A percentile compares a stretch with the other conserved stretches of the same genome.
Evolutionary conservation across 2,888 invertebrate genomes (phyloP).

Genomic region (Philaethria dido): DNA sequence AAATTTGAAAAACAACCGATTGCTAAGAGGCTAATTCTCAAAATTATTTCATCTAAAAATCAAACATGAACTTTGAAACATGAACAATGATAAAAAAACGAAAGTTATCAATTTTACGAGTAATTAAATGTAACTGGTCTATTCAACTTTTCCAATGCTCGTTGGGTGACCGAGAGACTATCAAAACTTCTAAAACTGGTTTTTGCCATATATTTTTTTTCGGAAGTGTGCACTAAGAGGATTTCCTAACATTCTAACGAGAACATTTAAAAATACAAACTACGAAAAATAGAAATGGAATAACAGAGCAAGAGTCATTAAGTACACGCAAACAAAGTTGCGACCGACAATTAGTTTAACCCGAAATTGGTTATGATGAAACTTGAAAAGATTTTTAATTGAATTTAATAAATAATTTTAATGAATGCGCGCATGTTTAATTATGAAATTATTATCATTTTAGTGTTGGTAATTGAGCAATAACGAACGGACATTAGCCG

Average conservation of each 20-base stretch:
- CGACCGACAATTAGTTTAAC: neutral
- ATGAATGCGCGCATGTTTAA: slow-evolving; percentile 9
- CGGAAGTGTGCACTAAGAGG: too few species aligned
- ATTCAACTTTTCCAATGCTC: too few species aligned
- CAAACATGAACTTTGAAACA: neutral
- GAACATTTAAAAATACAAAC: neutral
- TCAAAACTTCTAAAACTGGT: too few species aligned
- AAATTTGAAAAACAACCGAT: neutral
- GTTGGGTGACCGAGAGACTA: too few species aligned
- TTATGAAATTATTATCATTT: slow-evolving; percentile 15
- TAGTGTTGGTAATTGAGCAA: slow-evolving; percentile 2
- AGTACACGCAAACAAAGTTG: neutral
- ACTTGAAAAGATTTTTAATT: neutral
- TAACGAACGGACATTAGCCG: slow-evolving; percentile 1
- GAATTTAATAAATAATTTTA: slow-evolving; percentile 3
- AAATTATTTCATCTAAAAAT: neutral
- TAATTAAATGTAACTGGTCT: too few species aligned
- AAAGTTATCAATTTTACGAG: neutral
- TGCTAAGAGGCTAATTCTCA: neutral
- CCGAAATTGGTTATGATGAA: neutral
- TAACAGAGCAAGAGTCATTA: neutral
- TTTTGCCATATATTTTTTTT: too few species aligned
- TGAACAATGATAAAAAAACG: neutral
- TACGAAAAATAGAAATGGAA: too few species aligned
- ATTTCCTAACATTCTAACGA: neutral